phyloP scores from a whole-genome alignment of 2,797 vertebrate species.

The Carduelis carduelis region DNA sequence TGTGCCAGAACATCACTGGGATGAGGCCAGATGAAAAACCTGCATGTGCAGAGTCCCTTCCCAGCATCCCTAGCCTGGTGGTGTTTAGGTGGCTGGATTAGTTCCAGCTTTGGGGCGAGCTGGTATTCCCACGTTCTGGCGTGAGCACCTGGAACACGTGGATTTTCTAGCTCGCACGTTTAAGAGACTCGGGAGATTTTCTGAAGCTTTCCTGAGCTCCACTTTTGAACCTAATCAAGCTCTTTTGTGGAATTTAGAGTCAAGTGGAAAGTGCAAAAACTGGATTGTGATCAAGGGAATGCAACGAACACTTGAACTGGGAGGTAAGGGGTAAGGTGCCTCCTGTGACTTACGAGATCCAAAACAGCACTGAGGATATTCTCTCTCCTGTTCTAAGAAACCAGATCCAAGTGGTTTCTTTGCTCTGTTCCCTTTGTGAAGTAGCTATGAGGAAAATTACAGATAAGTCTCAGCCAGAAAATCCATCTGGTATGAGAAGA shows the following conservation, averaged over 20 bases:
- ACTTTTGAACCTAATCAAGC: not conserved
- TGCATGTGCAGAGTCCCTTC: not conserved
- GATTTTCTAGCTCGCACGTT: not conserved
- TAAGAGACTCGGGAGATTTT: not conserved
- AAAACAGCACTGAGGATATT: conserved; percentile 11
- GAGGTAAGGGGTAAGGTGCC: conserved; percentile 34
- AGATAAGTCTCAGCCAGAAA: conserved; percentile 61
- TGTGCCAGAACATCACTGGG: not conserved
- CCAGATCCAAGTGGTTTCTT: conserved; percentile 49
- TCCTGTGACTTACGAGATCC: conserved; percentile 19
- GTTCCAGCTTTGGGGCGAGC: not conserved
- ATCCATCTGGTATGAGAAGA: conserved; percentile 63
- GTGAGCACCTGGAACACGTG: not conserved
- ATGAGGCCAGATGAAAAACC: not conserved
- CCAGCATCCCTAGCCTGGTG: not conserved
- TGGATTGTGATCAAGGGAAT: conserved; percentile 7
- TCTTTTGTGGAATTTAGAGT: not conserved
- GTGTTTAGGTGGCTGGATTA: not conserved
- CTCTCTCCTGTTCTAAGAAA: conserved; percentile 17
- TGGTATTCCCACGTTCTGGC: not conserved
- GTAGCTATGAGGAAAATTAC: conserved; percentile 58
- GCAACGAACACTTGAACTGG: not conserved
- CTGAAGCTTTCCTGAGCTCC: not conserved
- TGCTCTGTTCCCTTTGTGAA: conserved; percentile 52
- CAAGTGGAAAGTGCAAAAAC: not conserved